Percentiles rank a stretch among this genome's conserved stretches.
These are phyloP conservation scores for Bambusicola thoracicus DNA, from an alignment of 2,113 vertebrate species.

Conservation along the genomic window DNA sequence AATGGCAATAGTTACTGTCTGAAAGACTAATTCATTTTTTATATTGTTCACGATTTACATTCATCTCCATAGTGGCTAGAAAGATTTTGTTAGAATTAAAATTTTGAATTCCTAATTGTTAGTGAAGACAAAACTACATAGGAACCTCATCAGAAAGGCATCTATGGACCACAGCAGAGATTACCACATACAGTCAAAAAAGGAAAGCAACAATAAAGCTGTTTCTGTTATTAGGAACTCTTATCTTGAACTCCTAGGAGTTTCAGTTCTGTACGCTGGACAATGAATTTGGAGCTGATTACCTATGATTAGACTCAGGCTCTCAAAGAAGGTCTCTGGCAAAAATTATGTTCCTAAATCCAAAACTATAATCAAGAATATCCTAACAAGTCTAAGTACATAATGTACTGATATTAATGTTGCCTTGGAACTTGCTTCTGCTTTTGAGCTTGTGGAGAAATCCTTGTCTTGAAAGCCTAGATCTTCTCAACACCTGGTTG, in stretches of 20 bases:
- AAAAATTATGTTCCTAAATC: background rate
- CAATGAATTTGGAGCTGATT: background rate
- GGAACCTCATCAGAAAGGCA: background rate
- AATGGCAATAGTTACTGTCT: background rate
- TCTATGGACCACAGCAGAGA: background rate
- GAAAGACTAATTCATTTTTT: background rate
- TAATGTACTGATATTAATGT: background rate
- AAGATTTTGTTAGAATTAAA: background rate
- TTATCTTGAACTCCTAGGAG: background rate
- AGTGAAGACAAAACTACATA: background rate
- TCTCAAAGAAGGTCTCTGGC: background rate
- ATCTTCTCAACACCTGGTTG: background rate
- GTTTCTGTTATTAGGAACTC: background rate
- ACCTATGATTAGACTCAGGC: background rate
- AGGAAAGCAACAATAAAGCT: background rate
- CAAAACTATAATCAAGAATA: background rate
- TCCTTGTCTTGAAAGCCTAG: background rate
- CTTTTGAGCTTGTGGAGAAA: background rate
- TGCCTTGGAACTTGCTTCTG: background rate
- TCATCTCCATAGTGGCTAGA: background rate
- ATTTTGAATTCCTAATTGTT: background rate
- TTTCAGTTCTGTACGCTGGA: background rate
- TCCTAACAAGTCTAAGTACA: rapidly evolving
- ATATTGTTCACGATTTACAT: background rate
- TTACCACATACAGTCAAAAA: background rate